Base-by-base conservation (phyloP, 2,888 invertebrate genomes). In the Pristionchus entomophagus region DNA sequence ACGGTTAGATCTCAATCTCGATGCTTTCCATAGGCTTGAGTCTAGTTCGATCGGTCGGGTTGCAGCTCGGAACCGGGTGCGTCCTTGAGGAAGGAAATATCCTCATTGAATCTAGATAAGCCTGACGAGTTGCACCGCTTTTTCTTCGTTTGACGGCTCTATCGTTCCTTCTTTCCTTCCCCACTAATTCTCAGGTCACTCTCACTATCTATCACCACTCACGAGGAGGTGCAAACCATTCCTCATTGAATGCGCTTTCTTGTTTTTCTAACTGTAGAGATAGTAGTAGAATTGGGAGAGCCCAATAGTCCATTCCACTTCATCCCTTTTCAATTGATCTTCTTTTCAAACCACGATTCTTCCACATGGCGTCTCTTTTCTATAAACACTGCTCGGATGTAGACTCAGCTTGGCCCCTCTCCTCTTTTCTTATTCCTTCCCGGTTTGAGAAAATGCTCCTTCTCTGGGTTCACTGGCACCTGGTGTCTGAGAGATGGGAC, bases 371-470 rank as follows among this genome's bases (percentile, higher is more conserved):
- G 45, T 17, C 69, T 35, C 38, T 22, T 69, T 38, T 19, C 69
- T 69, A 69, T 69, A 69, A 69, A 69, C 69, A 69, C 41, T 69
- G 35, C 26, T 29, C 29, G 14, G n/a, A 4, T 69, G 69, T 69
- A 38, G 69, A 38, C 69, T 41, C 69, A 69, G 69, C 69, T 69
- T 69, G n/a, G n/a, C n/a, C n/a, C n/a, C n/a, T n/a, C n/a, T n/a
- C 4, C 32, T 10, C 12, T 29, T 62, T 62, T 19, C 6, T 32
- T 26, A 17, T 32, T 62, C 62, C 73, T 73, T 73, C 38, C 62
- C 32, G 12, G 14, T 29, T 62, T 2, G 62, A 62, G 26, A 26
- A 62, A 32, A 32, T 29, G 8, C 29, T 4, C 62, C 32, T 29
- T 12, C 29, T 4, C 62, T 62, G 17, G 62, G 62, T 62, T 17